A percentile compares a stretch with the other conserved stretches of the same genome.
These are phyloP conservation scores for Nemurella pictetii DNA, from an alignment of 2,888 invertebrate species.

Conservation along the genomic window DNA sequence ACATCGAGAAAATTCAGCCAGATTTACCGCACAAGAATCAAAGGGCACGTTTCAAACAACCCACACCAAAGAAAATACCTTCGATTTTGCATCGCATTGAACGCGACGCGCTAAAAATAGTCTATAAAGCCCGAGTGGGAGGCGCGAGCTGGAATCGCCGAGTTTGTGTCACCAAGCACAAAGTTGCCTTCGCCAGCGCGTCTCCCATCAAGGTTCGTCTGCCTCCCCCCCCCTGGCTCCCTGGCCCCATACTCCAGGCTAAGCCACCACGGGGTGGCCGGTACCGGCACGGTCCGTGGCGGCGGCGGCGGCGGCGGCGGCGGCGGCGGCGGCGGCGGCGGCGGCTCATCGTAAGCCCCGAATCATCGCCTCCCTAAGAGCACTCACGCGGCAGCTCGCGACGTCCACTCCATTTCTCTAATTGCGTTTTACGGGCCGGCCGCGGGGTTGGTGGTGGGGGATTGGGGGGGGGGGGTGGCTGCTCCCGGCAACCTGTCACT, in stretches of 20 bases:
- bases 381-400: neutral
- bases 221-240: neutral
- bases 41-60: neutral
- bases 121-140: neutral
- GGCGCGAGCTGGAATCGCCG: neutral
- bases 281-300: neutral
- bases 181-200: neutral
- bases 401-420: conserved; percentile 25
- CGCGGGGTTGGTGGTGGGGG: no score
- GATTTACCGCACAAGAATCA: neutral
- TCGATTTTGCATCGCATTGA: neutral
- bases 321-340: neutral
- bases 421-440: conserved; percentile 6
- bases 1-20: neutral
- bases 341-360: neutral
- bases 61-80: neutral
- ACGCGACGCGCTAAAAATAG: no score
- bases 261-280: no score
- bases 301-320: neutral
- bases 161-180: neutral
- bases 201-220: neutral
- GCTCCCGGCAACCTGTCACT: conserved; percentile 7
- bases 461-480: no score
- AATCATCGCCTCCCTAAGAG: conserved; percentile 5
- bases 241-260: no score